Base-by-base conservation (phyloP, 2,113 vertebrate genomes). In the Zapus hudsonius region DNA sequence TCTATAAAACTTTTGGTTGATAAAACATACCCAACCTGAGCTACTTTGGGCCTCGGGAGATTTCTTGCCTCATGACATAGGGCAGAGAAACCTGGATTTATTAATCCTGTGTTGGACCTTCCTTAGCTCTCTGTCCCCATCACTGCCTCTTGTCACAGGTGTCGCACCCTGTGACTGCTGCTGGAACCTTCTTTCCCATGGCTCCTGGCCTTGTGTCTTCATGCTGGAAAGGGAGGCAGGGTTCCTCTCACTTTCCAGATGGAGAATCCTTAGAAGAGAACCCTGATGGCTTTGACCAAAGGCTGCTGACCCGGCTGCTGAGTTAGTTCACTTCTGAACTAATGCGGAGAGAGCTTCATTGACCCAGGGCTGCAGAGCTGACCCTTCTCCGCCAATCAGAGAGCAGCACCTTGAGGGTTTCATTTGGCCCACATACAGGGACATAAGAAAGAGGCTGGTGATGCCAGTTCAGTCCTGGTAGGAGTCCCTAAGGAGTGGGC, bases 1-100 rank as follows among this genome's bases (percentile, higher is more conserved):
- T 64, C 81, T 59, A n/a, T 55, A 92, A 87, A 95, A 89, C 59
- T 76, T 44, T 22, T 13, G n/a, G 66, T 84, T 79, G 47, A 73
- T 87, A 82, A 87, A 91, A 89, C 87, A 82, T 66, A 69, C 2
- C 2, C 27, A 87, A 20, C 64, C 25, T 70, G 79, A 83, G 64
- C 25, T 69, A 47, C 86, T 5, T 52, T 38, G 90, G n/a, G 90
- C 67, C 55, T 40, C 57, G 63, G 40, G 36, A 20, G 85, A 22
- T 69, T 90, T 15, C 23, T 44, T 20, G 85, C n/a, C 74, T 55
- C n/a, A 3, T 40, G 38, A 17, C 42, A 13, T 1, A 17, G 55
- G 61, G 9, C 31, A 78, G 33, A 75, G 57, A 69, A 66, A 42
- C 5, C 4, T 3, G 64, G n/a, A n/a, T n/a, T n/a, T n/a, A n/a